phyloP scores from a whole-genome alignment of 2,113 vertebrate genomes.

The Trachemys scripta region DNA sequence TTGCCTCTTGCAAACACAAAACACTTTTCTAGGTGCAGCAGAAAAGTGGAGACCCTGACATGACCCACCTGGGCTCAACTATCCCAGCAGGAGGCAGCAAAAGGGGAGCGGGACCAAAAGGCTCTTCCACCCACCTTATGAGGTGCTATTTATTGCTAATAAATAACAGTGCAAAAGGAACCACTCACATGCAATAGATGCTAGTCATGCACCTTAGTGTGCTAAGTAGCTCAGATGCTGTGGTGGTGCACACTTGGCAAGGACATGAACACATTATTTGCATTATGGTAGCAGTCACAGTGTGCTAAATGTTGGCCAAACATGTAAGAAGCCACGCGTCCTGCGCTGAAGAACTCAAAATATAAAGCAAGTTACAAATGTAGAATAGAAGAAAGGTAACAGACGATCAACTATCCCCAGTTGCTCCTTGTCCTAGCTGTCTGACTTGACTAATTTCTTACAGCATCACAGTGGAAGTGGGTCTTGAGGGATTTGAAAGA shows the following conservation, averaged over 20 bases:
- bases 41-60: not conserved
- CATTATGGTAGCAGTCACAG: fast-evolving
- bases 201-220: fast-evolving
- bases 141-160: not conserved
- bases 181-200: not conserved
- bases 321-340: fast-evolving
- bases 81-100: not conserved
- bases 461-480: fast-evolving
- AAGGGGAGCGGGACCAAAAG: not conserved
- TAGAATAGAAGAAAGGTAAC: fast-evolving
- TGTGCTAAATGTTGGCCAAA: fast-evolving
- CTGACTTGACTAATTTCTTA: not conserved
- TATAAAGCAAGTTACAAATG: fast-evolving
- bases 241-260: not conserved
- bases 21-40: not conserved
- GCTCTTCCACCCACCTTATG: not conserved
- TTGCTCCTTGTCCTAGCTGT: not conserved
- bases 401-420: not conserved
- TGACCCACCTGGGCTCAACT: constrained; percentile 42
- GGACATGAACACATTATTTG: not conserved
- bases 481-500: not conserved
- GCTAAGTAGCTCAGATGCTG: fast-evolving
- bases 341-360: not conserved
- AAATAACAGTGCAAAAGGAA: not conserved
- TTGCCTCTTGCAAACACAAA: not conserved